Evolutionary conservation across 2,113 vertebrate species (phyloP).

Genomic region (rat (Rattus norvegicus)): DNA sequence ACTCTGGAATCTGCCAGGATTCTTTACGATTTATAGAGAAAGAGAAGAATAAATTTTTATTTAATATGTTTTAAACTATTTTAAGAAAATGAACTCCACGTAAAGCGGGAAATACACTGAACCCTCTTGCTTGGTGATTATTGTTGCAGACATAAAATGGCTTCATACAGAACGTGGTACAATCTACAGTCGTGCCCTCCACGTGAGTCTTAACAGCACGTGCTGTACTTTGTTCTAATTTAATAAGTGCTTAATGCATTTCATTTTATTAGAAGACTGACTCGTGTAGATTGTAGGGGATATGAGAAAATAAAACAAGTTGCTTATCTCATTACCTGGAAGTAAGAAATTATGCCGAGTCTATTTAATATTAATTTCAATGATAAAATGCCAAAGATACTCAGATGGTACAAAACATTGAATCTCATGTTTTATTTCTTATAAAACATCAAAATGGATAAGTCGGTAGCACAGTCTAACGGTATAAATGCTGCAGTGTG

Average conservation of each 20-base stretch:
- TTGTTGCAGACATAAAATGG: background rate
- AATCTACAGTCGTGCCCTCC: background rate
- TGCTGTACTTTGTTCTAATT: background rate
- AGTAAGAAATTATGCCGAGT: background rate
- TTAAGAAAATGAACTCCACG: constrained; percentile 24
- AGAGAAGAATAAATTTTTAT: background rate
- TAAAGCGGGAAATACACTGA: background rate
- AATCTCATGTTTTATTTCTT: background rate
- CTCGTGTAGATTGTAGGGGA: background rate
- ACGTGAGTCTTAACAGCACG: background rate
- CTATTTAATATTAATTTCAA: background rate
- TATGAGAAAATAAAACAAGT: background rate
- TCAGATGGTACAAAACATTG: background rate
- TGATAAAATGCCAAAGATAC: constrained; percentile 22
- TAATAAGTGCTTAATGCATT: background rate
- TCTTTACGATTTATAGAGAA: background rate
- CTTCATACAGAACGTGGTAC: background rate
- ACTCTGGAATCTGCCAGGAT: background rate
- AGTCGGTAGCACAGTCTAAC: background rate
- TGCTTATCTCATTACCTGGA: constrained; percentile 4
- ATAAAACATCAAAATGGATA: background rate
- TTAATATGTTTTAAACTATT: constrained; percentile 20
- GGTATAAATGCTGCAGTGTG: background rate
- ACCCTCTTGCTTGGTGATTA: background rate
- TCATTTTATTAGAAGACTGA: background rate